Evolutionary conservation across 2,113 vertebrate species (phyloP).

Genomic region (Ardeotis arabs): DNA sequence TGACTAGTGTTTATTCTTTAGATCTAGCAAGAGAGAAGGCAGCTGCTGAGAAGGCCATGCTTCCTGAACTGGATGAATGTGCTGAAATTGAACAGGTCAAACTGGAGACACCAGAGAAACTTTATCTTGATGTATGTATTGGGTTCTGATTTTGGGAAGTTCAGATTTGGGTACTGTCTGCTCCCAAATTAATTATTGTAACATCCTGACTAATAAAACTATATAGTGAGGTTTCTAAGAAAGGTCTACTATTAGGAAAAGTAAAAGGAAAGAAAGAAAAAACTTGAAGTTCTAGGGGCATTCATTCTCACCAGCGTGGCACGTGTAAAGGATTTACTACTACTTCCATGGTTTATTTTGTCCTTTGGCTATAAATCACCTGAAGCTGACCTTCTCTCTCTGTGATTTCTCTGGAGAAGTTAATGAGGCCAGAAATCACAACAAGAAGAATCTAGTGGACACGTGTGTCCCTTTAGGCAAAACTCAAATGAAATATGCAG

Average conservation of each 20-base stretch:
- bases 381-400: background rate
- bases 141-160: background rate
- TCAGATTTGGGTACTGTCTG: background rate
- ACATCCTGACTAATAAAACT: background rate
- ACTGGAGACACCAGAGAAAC: conserved; percentile 28
- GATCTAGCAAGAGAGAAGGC: background rate
- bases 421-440: background rate
- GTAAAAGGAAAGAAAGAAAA: background rate
- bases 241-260: background rate
- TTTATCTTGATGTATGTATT: conserved; percentile 69
- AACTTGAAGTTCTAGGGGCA: background rate
- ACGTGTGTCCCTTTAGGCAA: background rate
- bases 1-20: conserved; percentile 11
- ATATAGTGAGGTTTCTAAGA: background rate
- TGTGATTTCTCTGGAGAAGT: background rate
- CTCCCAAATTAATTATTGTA: background rate
- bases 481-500: background rate
- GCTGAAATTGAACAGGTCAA: conserved; percentile 59
- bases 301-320: background rate
- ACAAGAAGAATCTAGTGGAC: background rate
- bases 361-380: background rate
- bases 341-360: background rate
- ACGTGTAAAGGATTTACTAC: background rate
- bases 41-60: background rate
- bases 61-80: conserved; percentile 53